Base-by-base conservation (phyloP, 2,888 invertebrate species). In the Lordiphosa fenestrarum region DNA sequence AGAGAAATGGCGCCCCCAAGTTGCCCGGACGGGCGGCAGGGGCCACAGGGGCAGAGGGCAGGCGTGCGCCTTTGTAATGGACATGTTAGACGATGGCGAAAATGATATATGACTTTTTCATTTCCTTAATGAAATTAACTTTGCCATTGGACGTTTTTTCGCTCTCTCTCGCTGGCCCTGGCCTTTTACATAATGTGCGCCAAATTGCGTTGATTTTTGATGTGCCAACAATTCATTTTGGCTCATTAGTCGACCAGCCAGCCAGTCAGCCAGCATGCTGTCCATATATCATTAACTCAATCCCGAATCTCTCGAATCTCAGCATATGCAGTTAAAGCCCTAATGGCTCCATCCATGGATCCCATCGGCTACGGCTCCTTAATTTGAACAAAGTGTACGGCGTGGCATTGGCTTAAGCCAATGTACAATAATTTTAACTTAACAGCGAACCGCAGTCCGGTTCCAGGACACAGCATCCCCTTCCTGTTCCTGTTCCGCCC, bases 61-160 rank as follows among this genome's bases (percentile, higher is more conserved):
- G 77, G 73, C 80, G 77, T 53, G 51, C 54, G 53, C 66, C 67
- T 63, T 54, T 61, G 65, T 82, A 81, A 78, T 81, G 82, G 80
- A 82, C 82, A 82, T 77, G 77, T 77, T 77, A 77, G 77, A 76
- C 72, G 80, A 64, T 81, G 73, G 73, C 69, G 75, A 78, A 78
- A 81, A 81, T 81, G 80, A 81, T 81, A 80, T 82, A 81, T 81
- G 80, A 77, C 80, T 80, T 82, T 82, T 80, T 81, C 80, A 81
- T 82, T 82, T 81, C 80, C 80, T 81, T 82, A 81, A 81, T 81
- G 80, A 81, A 82, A 81, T 81, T 81, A 81, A 81, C 74, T 81
- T 82, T 82, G 65, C 64, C 78, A 39, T 48, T 54, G 15, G 48
- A 19, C 51, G 46, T 4, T 53, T n/a, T 39, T 10, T 13, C 36